These are phyloP conservation scores for Phasianus colchicus DNA, from an alignment of 2,113 vertebrate genomes.

Conservation along the genomic window DNA sequence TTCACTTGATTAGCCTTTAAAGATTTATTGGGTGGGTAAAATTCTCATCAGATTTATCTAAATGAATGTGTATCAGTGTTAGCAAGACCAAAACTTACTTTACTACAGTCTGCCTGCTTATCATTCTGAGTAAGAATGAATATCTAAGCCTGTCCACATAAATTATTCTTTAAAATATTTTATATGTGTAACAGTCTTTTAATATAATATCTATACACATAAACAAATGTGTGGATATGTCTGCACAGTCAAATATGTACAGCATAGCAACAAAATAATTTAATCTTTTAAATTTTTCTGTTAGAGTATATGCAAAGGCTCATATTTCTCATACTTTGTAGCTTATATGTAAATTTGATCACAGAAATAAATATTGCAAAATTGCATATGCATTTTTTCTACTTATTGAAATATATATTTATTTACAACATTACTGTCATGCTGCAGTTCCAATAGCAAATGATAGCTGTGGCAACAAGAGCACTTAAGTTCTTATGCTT, in stretches of 20 bases:
- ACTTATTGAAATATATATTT: not conserved
- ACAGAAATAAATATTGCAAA: not conserved
- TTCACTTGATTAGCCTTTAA: conserved; percentile 16
- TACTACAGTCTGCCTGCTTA: not conserved
- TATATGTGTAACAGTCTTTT: not conserved
- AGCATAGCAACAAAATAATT: not conserved
- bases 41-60: not conserved
- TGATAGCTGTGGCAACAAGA: not conserved
- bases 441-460: not conserved
- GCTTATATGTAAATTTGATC: not conserved
- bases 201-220: not conserved
- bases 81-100: not conserved
- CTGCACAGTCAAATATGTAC: not conserved
- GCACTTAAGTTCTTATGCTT: not conserved
- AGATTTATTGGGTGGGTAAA: not conserved
- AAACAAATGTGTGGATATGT: not conserved
- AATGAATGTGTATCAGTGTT: not conserved
- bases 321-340: not conserved
- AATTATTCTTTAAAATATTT: not conserved
- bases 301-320: not conserved
- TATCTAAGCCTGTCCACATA: not conserved
- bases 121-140: not conserved
- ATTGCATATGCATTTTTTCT: not conserved
- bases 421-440: not conserved
- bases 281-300: not conserved